Percentiles rank a stretch among this genome's conserved stretches.
These are phyloP conservation scores for Lophochroa leadbeateri DNA, from an alignment of 2,113 vertebrate genomes.

Conservation along the genomic window DNA sequence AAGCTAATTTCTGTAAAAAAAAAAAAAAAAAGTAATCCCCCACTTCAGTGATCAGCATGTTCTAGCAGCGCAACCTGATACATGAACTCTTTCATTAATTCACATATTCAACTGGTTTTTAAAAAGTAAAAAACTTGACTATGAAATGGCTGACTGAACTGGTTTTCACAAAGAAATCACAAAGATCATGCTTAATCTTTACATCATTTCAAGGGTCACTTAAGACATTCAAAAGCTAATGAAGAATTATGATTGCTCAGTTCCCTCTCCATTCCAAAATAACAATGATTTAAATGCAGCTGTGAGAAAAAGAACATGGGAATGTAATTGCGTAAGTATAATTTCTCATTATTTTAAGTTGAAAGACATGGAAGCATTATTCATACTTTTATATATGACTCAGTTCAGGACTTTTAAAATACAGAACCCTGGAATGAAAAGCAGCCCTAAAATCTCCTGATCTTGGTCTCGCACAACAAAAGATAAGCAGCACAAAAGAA, in stretches of 20 bases:
- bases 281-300: background rate
- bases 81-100: background rate
- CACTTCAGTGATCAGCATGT: background rate
- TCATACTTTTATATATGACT: background rate
- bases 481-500: background rate
- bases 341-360: background rate
- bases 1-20: background rate
- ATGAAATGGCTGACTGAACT: background rate
- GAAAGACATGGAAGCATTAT: background rate
- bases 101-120: background rate
- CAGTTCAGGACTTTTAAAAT: background rate
- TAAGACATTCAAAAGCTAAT: constrained; percentile 17
- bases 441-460: background rate
- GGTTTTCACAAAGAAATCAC: background rate
- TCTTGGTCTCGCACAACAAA: background rate
- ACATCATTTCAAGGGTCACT: constrained; percentile 19
- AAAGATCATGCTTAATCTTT: background rate
- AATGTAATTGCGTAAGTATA: background rate
- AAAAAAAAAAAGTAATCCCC: background rate
- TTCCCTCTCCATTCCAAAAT: background rate
- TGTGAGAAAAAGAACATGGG: background rate
- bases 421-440: background rate
- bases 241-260: background rate
- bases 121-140: background rate
- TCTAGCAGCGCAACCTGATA: background rate